Evolutionary conservation across 92 coral and sea anemone genomes (phyloP), one percentile per base, ranked within the genome.

Genomic region (Umimayanthus chanpuru): DNA sequence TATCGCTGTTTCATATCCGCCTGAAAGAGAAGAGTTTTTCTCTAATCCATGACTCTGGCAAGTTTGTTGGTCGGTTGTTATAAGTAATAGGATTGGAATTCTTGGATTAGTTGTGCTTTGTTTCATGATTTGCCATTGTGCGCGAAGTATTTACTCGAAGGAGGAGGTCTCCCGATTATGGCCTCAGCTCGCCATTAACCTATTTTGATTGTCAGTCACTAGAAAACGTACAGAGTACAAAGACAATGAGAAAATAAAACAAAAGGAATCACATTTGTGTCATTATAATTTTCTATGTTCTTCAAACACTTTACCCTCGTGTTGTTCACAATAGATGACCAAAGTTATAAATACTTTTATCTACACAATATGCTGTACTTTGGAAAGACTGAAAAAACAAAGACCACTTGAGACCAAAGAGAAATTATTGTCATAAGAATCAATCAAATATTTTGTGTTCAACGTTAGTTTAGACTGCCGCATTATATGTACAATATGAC

Each of bases 231-330:
- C 26, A 75, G 25, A 83, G 39, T 44, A 73, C 43, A 43, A 20
- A 43, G 67, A 50, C 61, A 83, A 83, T 83, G 65, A 83, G 61
- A 44, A 40, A 83, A 41, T 18, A 83, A 83, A 83, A 70, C 50
- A 83, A 83, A 70, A 40, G 71, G n/a, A 21, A 7, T 28, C 87
- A 41, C 78, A 83, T 47, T 70, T 44, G 40, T 68, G 87, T 83
- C 71, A 43, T 81, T 83, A 67, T 47, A 83, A 43, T 68, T 83
- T 70, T 70, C 61, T 68, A 70, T 83, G 77, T 43, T 70, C 47
- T 43, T 83, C 67, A 83, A 83, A 83, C 77, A 83, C 78, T 83
- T 67, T 30, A 68, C 70, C 77, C 77, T 82, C 87, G 87, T 70
- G 77, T 83, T 70, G 40, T 83, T 83, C 70, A 83, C 87, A 83